Percentiles rank a stretch among this genome's conserved stretches.
Evolutionary conservation across 2,797 vertebrate species (phyloP).

Genomic region (Lithobates pipiens): DNA sequence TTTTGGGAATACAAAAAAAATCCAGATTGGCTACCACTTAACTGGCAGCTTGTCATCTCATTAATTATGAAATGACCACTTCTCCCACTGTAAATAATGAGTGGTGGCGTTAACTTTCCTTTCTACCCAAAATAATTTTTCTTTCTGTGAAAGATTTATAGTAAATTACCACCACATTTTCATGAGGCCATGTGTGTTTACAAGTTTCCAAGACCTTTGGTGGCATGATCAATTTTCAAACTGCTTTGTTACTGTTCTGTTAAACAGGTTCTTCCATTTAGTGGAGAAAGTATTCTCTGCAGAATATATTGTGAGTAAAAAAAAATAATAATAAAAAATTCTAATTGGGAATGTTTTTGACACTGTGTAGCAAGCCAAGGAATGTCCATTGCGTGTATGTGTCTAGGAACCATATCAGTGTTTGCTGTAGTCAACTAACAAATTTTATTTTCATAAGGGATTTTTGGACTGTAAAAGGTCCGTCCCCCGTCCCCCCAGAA

Average conservation of each 20-base stretch:
- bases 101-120: conserved; percentile 5
- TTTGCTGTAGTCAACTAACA: background rate
- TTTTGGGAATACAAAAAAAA: background rate
- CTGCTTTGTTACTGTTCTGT: conserved; percentile 15
- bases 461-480: too few relatives aligned
- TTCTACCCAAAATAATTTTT: conserved; percentile 19
- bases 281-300: background rate
- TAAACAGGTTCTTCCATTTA: conserved; percentile 31
- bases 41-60: background rate
- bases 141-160: conserved; percentile 60
- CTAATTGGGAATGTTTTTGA: background rate
- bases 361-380: conserved; percentile 33
- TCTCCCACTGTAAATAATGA: too few relatives aligned
- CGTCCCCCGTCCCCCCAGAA: too few relatives aligned
- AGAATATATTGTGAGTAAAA: background rate
- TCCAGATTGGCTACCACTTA: background rate
- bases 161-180: conserved; percentile 27
- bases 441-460: background rate
- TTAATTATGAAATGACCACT: background rate
- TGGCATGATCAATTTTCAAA: conserved; percentile 12
- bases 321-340: background rate
- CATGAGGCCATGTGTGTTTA: background rate
- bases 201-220: conserved; percentile 50
- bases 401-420: background rate
- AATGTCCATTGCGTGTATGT: conserved; percentile 21